Percentiles rank a stretch among this genome's conserved stretches.
Conservation (phyloP, 2,113 vertebrate genomes). For the Cheilinus undulatus region DNA sequence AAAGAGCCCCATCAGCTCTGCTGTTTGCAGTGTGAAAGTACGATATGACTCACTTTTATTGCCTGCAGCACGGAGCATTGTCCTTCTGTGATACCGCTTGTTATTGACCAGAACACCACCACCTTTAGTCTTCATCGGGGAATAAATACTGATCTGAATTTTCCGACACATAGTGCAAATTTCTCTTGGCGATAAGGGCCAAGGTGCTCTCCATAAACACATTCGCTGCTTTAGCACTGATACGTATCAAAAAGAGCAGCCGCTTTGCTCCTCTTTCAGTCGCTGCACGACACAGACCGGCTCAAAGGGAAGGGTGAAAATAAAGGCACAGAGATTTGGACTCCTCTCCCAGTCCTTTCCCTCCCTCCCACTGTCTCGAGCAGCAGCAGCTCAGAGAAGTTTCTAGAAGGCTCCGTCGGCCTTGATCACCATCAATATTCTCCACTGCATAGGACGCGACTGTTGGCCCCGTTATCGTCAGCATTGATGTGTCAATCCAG, state of each 20-base stretch:
- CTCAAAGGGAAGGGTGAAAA: constrained; percentile 52
- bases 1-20: neutral
- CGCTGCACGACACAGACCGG: constrained; percentile 18
- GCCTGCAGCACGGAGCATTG: neutral
- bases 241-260: neutral
- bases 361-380: constrained; percentile 1
- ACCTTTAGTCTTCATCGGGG: neutral
- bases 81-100: neutral
- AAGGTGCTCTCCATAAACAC: constrained; percentile 47
- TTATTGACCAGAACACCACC: neutral
- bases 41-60: constrained; percentile 8
- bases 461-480: constrained; percentile 40
- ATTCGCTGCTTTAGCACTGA: constrained; percentile 36
- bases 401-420: constrained; percentile 59
- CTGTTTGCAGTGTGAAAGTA: constrained; percentile 31
- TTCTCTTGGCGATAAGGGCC: neutral
- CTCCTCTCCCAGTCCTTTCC: constrained; percentile 24
- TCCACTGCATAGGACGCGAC: constrained; percentile 25
- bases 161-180: constrained; percentile 53
- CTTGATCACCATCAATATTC: constrained; percentile 63
- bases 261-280: neutral
- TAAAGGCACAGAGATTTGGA: constrained; percentile 75
- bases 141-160: constrained; percentile 6
- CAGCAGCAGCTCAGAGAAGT: constrained; percentile 42
- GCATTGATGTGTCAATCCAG: constrained; percentile 54